phyloP scores from a whole-genome alignment of 2,113 vertebrate genomes.

The Hippoglossus stenolepis region DNA sequence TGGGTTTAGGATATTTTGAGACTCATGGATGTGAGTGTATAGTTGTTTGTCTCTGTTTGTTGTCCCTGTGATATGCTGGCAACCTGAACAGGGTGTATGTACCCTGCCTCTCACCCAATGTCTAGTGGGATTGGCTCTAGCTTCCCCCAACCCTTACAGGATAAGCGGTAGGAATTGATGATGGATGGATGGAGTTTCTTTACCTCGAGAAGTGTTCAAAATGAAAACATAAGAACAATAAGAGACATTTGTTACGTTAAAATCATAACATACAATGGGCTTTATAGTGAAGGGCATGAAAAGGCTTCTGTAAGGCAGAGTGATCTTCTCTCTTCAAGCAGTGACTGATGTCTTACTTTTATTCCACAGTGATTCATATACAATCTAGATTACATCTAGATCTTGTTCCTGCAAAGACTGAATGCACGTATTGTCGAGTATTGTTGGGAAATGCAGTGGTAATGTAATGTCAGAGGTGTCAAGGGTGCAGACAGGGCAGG shows the following conservation, averaged over 20 bases:
- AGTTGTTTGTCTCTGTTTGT: too few species aligned
- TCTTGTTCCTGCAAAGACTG: neutral
- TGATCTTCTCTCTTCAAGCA: neutral
- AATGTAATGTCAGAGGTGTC: neutral
- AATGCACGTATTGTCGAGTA: neutral
- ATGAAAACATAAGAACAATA: neutral
- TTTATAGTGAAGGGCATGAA: neutral
- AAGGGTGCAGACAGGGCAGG: conserved; percentile 2
- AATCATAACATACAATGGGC: neutral
- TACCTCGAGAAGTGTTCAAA: neutral
- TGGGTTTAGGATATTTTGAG: too few species aligned
- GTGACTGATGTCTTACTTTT: neutral
- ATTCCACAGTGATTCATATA: neutral
- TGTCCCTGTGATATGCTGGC: too few species aligned
- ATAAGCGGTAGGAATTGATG: neutral
- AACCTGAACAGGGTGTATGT: too few species aligned
- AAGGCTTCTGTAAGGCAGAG: too few species aligned
- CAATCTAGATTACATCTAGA: neutral
- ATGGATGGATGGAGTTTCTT: too few species aligned
- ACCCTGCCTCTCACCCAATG: too few species aligned
- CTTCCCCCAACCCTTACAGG: too few species aligned
- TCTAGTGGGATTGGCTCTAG: too few species aligned
- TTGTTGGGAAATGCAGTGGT: too few species aligned
- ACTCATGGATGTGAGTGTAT: too few species aligned
- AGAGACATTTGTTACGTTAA: neutral